Evolutionary conservation across 2,888 invertebrate species (phyloP), one percentile per base, ranked within the genome.

Genomic region (Ennomos fuscantarius): DNA sequence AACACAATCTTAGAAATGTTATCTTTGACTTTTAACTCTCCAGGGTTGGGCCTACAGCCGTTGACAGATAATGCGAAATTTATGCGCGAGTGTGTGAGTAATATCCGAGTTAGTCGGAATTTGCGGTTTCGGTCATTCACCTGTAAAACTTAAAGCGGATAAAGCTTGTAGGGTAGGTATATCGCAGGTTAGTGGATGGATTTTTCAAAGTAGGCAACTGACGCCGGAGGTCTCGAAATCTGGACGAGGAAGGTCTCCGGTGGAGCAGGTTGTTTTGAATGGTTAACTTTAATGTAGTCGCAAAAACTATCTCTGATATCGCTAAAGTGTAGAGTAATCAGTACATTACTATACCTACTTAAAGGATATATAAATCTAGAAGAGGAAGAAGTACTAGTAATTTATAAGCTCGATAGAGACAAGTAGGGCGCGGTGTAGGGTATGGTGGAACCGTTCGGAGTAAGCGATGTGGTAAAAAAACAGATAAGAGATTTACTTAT

Each of bases 51-150:
- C 52, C 8, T 12, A 8, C 24, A 41, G 53, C 54, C 58, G 33
- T 49, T 54, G 53, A 45, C 53, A 58, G 58, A 53, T 58, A 45
- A 44, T 45, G 48, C 43, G 31, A 15, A 50, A 56, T 44, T 34
- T 34, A 40, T 44, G 40, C 24, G 44, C 40, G 32, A 8, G 15
- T 31, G 39, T 31, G n/a, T 51, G 53, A 58, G 45, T 54, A 54
- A 51, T 44, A 48, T 53, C 53, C 44, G 39, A 37, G 33, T 53
- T 45, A 36, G 53, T 58, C 40, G 52, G 39, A 13, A 40, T 53
- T 40, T 32, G 41, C 41, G 35, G 49, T 58, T 58, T 49, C 12
- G 58, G 49, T 58, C 49, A 58, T 41, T 59, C 49, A 59, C 53
- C 58, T 54, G 32, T 24, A 40, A 48, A 53, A 35, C 11, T 33